Evolutionary conservation across 2,113 vertebrate species (phyloP).

Genomic region (Ophthalmolycus amberensis): DNA sequence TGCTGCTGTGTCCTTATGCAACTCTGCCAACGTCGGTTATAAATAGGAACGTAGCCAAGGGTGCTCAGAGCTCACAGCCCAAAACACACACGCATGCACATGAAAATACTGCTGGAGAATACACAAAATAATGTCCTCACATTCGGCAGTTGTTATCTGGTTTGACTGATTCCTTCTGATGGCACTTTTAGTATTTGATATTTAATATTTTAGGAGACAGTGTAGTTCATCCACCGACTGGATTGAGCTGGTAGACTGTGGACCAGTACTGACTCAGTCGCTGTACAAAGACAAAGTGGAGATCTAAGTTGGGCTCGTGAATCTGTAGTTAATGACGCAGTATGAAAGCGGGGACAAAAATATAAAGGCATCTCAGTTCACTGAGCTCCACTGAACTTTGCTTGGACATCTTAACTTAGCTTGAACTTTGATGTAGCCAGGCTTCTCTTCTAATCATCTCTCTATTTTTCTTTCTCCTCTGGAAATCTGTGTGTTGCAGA

Average conservation of each 20-base stretch:
- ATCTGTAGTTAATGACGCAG: slow-evolving; percentile 3
- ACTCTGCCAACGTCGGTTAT: slow-evolving; percentile 73
- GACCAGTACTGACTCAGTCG: background rate
- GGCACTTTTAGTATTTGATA: background rate
- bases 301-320: slow-evolving; percentile 5
- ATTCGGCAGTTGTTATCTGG: background rate
- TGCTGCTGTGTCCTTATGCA: slow-evolving; percentile 70
- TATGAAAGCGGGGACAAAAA: background rate
- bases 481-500: slow-evolving; percentile 36
- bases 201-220: background rate
- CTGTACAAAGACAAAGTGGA: background rate
- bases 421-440: slow-evolving; percentile 32
- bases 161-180: slow-evolving; percentile 19
- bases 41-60: slow-evolving; percentile 63
- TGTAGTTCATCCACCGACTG: background rate
- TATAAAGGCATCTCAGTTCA: slow-evolving; percentile 1
- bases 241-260: background rate
- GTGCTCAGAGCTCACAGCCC: slow-evolving; percentile 49
- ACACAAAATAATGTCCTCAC: slow-evolving; percentile 30
- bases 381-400: slow-evolving; percentile 34
- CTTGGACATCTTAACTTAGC: slow-evolving; percentile 50
- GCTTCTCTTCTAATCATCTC: slow-evolving; percentile 46
- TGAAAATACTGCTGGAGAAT: slow-evolving; percentile 13
- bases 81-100: slow-evolving; percentile 14
- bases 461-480: background rate